These are phyloP conservation scores for Tetrao urogallus DNA, from an alignment of 2,113 vertebrate genomes.

Conservation along the genomic window DNA sequence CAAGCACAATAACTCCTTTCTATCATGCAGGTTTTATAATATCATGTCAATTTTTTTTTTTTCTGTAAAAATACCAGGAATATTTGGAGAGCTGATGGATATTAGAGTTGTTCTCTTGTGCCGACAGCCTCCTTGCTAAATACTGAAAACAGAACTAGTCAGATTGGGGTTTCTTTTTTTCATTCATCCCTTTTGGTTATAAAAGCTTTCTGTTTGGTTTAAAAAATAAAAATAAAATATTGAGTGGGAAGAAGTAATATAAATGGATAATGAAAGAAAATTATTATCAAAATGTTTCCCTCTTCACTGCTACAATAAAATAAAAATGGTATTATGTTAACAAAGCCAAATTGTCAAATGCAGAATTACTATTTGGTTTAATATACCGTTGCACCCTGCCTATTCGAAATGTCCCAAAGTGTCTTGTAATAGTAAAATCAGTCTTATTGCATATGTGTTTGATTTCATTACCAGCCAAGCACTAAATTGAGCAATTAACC, in stretches of 20 bases:
- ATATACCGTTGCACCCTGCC: background rate
- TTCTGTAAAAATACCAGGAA: background rate
- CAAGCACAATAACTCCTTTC: background rate
- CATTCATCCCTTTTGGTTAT: background rate
- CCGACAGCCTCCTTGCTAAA: background rate
- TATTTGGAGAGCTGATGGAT: background rate
- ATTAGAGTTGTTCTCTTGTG: background rate
- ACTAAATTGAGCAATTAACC: conserved; percentile 47
- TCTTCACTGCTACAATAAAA: conserved; percentile 49
- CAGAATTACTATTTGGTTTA: conserved; percentile 47
- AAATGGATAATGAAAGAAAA: conserved; percentile 56
- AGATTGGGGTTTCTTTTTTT: background rate
- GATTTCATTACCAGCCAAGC: background rate
- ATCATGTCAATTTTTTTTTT: background rate
- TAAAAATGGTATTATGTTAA: conserved; percentile 42
- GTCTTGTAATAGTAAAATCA: conserved; percentile 14
- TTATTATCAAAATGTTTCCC: conserved; percentile 48
- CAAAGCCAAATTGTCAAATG: conserved; percentile 51
- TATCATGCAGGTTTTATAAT: background rate
- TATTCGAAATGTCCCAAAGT: conserved; percentile 42
- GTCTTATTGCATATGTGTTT: background rate
- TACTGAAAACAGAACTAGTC: conserved; percentile 14
- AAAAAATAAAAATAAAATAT: conserved; percentile 34
- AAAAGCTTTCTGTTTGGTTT: conserved; percentile 7
- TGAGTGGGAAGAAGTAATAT: conserved; percentile 17